A percentile compares a stretch with the other conserved stretches of the same genome.
Evolutionary conservation across 2,888 invertebrate species (phyloP).

Genomic region (Microdon myrmicae): DNA sequence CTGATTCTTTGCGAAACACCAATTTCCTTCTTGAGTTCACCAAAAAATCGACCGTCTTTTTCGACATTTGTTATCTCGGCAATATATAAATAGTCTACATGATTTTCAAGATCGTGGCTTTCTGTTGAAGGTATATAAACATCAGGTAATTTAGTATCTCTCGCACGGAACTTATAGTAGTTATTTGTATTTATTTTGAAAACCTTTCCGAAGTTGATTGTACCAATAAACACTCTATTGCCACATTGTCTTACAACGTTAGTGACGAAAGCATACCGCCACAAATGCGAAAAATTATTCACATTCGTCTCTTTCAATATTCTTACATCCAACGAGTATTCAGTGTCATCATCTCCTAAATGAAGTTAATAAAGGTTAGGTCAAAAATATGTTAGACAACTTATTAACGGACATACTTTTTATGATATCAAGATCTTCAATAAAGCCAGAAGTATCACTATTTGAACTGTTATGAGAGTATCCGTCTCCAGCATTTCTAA

Average conservation of each 20-base stretch:
- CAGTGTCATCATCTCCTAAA: conserved; percentile 10
- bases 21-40: conserved; percentile 75
- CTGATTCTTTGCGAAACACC: conserved; percentile 82
- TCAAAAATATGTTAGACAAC: background rate
- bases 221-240: conserved; percentile 79
- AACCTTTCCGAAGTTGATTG: conserved; percentile 59
- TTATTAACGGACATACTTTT: conserved; percentile 1
- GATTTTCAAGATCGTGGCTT: too few relatives aligned
- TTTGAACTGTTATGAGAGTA: too few relatives aligned
- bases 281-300: background rate
- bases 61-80: conserved; percentile 71
- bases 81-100: conserved; percentile 72
- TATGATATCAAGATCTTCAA: conserved; percentile 1
- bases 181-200: conserved; percentile 70
- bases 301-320: conserved; percentile 48
- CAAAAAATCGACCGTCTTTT: conserved; percentile 70
- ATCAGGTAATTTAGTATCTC: conserved; percentile 82
- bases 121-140: conserved; percentile 83
- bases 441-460: conserved; percentile 1
- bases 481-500: conserved; percentile 60
- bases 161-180: conserved; percentile 79
- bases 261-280: conserved; percentile 73
- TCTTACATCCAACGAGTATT: conserved; percentile 54
- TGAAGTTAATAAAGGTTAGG: background rate
- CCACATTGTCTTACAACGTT: conserved; percentile 80